phyloP scores from a whole-genome alignment of 1,140 invertebrate species.

The Atta colombica region DNA sequence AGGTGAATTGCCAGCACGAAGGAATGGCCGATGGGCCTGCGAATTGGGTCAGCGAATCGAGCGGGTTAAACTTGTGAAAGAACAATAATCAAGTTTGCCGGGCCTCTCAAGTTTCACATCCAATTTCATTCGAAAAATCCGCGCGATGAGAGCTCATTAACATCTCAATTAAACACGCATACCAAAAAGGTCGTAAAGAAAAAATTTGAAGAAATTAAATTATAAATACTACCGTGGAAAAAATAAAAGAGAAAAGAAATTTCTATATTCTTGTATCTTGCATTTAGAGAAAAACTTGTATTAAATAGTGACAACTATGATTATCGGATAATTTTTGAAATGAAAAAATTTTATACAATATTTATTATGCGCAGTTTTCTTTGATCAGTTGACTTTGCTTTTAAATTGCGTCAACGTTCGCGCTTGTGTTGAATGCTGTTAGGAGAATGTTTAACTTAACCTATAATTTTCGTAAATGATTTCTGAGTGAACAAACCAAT shows the following conservation, averaged over 20 bases:
- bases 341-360: neutral
- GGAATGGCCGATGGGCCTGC: constrained; percentile 44
- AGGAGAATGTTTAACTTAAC: constrained; percentile 10
- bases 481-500: neutral
- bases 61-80: constrained; percentile 1
- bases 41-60: constrained; percentile 69
- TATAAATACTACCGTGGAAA: neutral
- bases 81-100: constrained; percentile 49
- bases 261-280: neutral
- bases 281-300: no score
- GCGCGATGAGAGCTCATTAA: constrained; percentile 43
- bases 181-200: neutral
- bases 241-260: neutral
- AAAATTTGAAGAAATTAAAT: neutral
- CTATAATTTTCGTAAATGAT: constrained; percentile 1
- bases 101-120: constrained; percentile 41
- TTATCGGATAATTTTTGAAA: neutral
- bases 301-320: neutral
- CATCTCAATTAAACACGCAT: constrained; percentile 6
- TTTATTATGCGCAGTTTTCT: constrained; percentile 6
- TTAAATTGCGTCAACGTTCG: constrained; percentile 7
- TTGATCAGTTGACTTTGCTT: neutral
- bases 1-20: constrained; percentile 59
- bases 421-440: neutral
- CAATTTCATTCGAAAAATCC: constrained; percentile 12